Evolutionary conservation across 2,113 vertebrate species (phyloP), one percentile per base, ranked within the genome.

Genomic region (Pelmatolapia mariae): DNA sequence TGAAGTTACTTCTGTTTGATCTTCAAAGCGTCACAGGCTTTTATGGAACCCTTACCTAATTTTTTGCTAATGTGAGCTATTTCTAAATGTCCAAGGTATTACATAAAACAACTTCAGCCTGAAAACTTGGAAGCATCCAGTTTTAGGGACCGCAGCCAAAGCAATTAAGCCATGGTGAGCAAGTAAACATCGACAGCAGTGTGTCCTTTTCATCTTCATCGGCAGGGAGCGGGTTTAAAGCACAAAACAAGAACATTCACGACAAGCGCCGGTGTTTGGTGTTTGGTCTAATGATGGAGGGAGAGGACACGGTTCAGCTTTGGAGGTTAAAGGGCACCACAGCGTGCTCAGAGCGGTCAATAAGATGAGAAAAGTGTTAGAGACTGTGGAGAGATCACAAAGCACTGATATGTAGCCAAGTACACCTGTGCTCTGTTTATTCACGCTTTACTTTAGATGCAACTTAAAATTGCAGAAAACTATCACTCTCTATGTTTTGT

Each of bases 221-320:
- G 3, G 63, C 43, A 7, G 90, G 71, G 71, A 82, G 83, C 6
- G 1, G 43, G 71, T 66, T 40, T 10, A 24, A 61, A 85, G 50
- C 29, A 83, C 40, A 87, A 87, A 94, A 91, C 84, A 92, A 80
- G 63, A 92, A 86, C 86, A 86, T 59, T 54, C 22, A 5, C 29
- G 54, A 94, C 92, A 94, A 94, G 90, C 63, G 63, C 50, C 53
- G 88, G 88, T 45, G 57, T 82, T 92, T 93, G 92, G 87, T 38
- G 57, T 81, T 92, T 94, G 80, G 78, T 73, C 26, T 66, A 8
- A 85, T 2, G 13, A 68, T 86, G 78, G 68, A 83, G 84, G 91
- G 81, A 73, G 63, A 54, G 83, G 78, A 92, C 83, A 50, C 24
- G 36, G 57, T 66, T 83, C 12, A 29, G 31, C 57, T 66, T 66